A percentile compares a stretch with the other conserved stretches of the same genome.
Evolutionary conservation across 1,140 invertebrate species (phyloP).

Genomic region (Drosophila murphyi): DNA sequence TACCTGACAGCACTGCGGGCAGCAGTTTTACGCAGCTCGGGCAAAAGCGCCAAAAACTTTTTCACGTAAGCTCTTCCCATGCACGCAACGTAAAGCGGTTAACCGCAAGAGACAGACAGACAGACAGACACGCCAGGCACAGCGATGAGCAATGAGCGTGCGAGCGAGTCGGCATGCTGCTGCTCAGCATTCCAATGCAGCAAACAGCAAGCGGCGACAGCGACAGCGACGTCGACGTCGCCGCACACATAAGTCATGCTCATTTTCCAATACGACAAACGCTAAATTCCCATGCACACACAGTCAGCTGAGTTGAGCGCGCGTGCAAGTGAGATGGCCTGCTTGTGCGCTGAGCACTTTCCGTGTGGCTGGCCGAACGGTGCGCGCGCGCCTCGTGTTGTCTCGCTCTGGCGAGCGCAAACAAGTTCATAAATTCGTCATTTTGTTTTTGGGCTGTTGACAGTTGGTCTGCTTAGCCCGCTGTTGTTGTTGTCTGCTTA

Average conservation of each 20-base stretch:
- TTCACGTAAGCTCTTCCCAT: conserved; percentile 60
- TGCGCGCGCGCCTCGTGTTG: conserved; percentile 29
- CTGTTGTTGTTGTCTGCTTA: conserved; percentile 45
- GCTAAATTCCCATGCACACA: conserved; percentile 68
- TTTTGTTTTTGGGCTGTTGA: conserved; percentile 83
- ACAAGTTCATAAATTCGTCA: conserved; percentile 84
- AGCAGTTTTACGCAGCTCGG: conserved; percentile 36
- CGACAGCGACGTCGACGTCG: conserved; percentile 29
- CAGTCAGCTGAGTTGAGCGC: conserved; percentile 17
- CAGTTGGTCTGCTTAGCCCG: conserved; percentile 67
- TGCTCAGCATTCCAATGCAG: conserved; percentile 29
- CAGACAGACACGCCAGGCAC: conserved; percentile 13
- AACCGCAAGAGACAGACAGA: conserved; percentile 59
- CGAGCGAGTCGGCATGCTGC: conserved; percentile 46
- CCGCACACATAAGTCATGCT: conserved; percentile 67
- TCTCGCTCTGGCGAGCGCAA: conserved; percentile 54
- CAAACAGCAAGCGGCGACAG: neutral
- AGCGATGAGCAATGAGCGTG: conserved; percentile 48
- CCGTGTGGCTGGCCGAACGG: conserved; percentile 43
- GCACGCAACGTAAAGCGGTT: conserved; percentile 59
- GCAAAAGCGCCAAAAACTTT: conserved; percentile 46
- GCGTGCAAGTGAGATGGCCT: conserved; percentile 45
- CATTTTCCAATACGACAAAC: conserved; percentile 67
- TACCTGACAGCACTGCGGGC: conserved; percentile 57
- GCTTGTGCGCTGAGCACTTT: conserved; percentile 16